Base-by-base conservation (phyloP, 2,797 vertebrate genomes). In the Pipistrellus pygmaeus region DNA sequence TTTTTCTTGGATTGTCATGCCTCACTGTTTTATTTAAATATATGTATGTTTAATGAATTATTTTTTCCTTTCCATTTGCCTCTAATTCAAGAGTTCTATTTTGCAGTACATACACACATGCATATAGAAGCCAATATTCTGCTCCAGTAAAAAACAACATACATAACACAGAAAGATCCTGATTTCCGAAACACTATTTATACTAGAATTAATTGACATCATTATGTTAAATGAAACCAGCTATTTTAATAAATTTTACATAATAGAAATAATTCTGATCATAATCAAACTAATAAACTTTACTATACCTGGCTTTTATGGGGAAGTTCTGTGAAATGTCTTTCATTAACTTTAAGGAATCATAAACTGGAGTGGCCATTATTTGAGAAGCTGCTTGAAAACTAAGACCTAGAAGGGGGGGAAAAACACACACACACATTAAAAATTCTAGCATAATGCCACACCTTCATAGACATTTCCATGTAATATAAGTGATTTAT, bases 311-410 rank as follows among this genome's bases (percentile, higher is more conserved):
- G 97, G 99, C 99, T 98, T 99, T 99, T 96, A 99, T 97, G 72
- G 99, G 99, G 95, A 99, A 99, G 98, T 99, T 99, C 98, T 99
- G 99, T 97, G 99, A 99, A 87, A 99, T 98, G 89, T 99, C 99
- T 97, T 98, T 98, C 99, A 99, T 98, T 93, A 99, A 95, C 97
- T 99, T 99, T 96, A 99, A 98, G 94, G 99, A 98, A 96, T 99
- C 99, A 97, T 99, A 99, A 98, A 98, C 98, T 92, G 99, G 99
- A 48, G 98, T 95, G 20, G 99, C 99, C 97, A 98, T 96, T 98
- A 99, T 99, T 96, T 96, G 99, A 97, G 99, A 98, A 95, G 99
- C 99, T 96, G 99, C 99, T 98, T 99, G 99, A 97, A 99, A 99
- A 98, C 99, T 99, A 83, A 99, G 98, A 98, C 99, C 99, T 99